phyloP scores from a whole-genome alignment of 1,140 invertebrate genomes.

The Bombus terrestris region DNA sequence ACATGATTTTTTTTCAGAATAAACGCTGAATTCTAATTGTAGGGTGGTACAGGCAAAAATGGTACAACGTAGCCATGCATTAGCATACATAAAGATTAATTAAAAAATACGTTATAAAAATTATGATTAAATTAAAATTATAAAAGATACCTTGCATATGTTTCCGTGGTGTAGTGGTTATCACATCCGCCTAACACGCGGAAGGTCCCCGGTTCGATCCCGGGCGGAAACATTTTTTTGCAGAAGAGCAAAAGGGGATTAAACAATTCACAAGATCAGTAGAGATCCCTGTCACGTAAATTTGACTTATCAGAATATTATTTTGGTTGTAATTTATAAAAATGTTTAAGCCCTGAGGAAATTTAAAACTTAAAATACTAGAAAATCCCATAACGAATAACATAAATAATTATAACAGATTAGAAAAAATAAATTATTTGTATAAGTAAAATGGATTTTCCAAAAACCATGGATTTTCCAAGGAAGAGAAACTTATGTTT shows the following conservation, averaged over 20 bases:
- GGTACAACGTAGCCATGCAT: too few relatives aligned
- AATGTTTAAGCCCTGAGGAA: too few relatives aligned
- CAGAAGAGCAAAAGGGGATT: background rate
- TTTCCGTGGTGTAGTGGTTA: conserved; percentile 72
- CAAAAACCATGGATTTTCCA: background rate
- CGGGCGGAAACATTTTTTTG: conserved; percentile 64
- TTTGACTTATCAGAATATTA: background rate
- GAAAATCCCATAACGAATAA: too few relatives aligned
- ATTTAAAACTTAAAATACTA: too few relatives aligned
- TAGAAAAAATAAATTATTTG: background rate
- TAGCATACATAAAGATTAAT: too few relatives aligned
- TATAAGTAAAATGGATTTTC: background rate
- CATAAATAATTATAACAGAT: too few relatives aligned
- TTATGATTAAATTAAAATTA: background rate
- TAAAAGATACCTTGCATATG: fast-evolving
- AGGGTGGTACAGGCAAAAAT: too few relatives aligned
- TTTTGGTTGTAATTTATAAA: background rate
- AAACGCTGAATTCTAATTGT: too few relatives aligned
- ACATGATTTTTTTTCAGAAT: too few relatives aligned
- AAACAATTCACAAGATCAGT: background rate
- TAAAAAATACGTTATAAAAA: too few relatives aligned
- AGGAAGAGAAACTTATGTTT: background rate
- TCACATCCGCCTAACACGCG: conserved; percentile 69
- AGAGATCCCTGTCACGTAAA: background rate
- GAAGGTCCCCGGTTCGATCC: conserved; percentile 70